Base-by-base conservation (phyloP, 2,888 invertebrate species). In the Chalcis sispes region DNA sequence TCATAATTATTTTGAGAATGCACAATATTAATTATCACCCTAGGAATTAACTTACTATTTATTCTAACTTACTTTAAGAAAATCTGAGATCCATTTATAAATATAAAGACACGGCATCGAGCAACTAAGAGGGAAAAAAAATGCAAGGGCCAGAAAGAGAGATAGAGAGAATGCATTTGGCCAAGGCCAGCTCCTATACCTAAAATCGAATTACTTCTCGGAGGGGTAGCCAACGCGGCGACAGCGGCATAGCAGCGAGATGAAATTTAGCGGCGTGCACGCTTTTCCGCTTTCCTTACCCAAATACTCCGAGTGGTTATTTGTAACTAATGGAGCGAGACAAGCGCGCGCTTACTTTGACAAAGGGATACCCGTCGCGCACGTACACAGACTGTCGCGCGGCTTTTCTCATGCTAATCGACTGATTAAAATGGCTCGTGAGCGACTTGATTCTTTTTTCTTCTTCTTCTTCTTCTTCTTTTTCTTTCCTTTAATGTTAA, bases 361-460 rank as follows among this genome's bases (percentile, higher is more conserved):
- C n/a, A n/a, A n/a, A n/a, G n/a, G n/a, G n/a, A n/a, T n/a, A n/a
- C n/a, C 36, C 18, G 18, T 27, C 1, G 27, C 4, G 27, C 13
- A 54, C 15, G 4, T 13, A 27, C 2, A 13, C 36, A 1, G 1
- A 18, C 10, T 3, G 52, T 18, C 27, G 2, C 48, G 18, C 18
- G 50, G 36, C 52, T 61, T 52, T 61, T 70, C 61, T 50, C 40
- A 61, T 70, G 70, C 18, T 70, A 70, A 70, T 70, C 50, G 40
- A 4, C 40, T 25, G 50, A 50, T 25, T 52, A 27, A 61, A 70
- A 5, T 48, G 1, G 23, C 48, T 0, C 42, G n/a, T 10, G 29
- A 23, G 18, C 1, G 15, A 18, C 56, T 36, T 36, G n/a, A 32
- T 48, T 54, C 48, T n/a, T n/a, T n/a, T n/a, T n/a, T n/a, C n/a